These are phyloP conservation scores for Anarsia innoxiella DNA, from an alignment of 2,888 invertebrate species.

Conservation along the genomic window DNA sequence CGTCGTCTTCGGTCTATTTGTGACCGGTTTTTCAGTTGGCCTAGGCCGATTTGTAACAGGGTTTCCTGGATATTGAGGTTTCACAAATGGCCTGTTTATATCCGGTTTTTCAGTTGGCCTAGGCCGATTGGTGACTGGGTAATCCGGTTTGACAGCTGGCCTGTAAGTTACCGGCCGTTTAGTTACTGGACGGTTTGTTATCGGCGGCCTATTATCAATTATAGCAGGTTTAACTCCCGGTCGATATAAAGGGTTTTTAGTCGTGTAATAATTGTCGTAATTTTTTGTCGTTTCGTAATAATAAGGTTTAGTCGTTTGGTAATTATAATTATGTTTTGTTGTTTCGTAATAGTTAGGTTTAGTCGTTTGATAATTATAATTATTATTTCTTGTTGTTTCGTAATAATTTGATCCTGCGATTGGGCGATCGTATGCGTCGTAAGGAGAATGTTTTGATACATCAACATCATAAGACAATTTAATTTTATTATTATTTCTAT, in stretches of 20 bases:
- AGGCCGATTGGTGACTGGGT: conserved; percentile 18
- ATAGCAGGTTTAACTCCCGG: conserved; percentile 48
- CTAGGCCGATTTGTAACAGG: conserved; percentile 24
- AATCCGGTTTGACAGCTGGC: no score
- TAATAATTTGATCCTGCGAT: conserved; percentile 11
- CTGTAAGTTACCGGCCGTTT: conserved; percentile 1
- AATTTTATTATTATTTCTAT: neutral
- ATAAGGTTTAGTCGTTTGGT: conserved; percentile 7
- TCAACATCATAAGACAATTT: neutral
- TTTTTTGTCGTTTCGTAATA: conserved; percentile 6
- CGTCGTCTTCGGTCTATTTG: neutral
- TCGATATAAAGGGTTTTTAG: conserved; percentile 28
- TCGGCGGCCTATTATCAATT: conserved; percentile 43
- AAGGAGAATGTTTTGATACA: conserved; percentile 10
- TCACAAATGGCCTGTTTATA: neutral
- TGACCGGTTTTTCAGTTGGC: neutral
- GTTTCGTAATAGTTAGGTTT: conserved; percentile 1
- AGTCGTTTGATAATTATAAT: conserved; percentile 14
- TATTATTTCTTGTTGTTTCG: conserved; percentile 4
- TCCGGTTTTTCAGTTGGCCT: conserved; percentile 6
- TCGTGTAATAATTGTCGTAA: conserved; percentile 24
- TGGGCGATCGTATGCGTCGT: conserved; percentile 13
- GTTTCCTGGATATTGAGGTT: no score
- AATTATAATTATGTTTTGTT: conserved; percentile 6
- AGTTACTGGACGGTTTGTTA: conserved; percentile 41